Base-by-base conservation (phyloP, 2,888 invertebrate species). In the Silvanus unidentatus region DNA sequence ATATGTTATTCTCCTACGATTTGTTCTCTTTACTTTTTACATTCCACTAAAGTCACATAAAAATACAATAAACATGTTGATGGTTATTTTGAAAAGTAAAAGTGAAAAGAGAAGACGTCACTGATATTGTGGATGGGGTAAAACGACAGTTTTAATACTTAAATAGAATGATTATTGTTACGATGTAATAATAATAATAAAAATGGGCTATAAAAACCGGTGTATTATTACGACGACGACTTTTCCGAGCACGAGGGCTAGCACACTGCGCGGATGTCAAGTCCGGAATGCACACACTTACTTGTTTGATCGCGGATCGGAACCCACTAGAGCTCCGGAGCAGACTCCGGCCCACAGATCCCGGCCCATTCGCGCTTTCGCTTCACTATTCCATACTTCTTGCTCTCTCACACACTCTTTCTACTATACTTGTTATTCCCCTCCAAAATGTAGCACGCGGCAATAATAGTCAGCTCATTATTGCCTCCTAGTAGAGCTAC, bases 281-380 rank as follows among this genome's bases (percentile, higher is more conserved):
- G 58, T 64, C 68, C 68, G 66, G 67, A 70, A 67, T 71, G 77
- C 78, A 77, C 79, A 77, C 77, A 79, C 79, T 78, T 74, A 77
- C 77, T 79, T 78, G 79, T 81, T 76, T 50, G 73, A 72, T 74
- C 74, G 75, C 74, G 73, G 75, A 75, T 74, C 74, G 73, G 60
- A 62, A 66, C 67, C 66, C 74, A 73, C 75, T 74, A 75, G 73
- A 72, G 73, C 71, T 71, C 71, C 76, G 76, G 79, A 78, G 78
- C 77, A 77, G 66, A 78, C 76, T 77, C 76, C 75, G 74, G 74
- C 77, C 64, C 63, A 61, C 73, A 71, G 69, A 73, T 72, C 74
- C 71, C 70, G 68, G 68, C 71, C 69, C 69, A 69, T 68, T 67
- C 67, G 62, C 70, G 55, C 54, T 64, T 67, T 67, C 68, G 62